Evolutionary conservation across 2,113 vertebrate species (phyloP).

Genomic region (Morone chrysops): DNA sequence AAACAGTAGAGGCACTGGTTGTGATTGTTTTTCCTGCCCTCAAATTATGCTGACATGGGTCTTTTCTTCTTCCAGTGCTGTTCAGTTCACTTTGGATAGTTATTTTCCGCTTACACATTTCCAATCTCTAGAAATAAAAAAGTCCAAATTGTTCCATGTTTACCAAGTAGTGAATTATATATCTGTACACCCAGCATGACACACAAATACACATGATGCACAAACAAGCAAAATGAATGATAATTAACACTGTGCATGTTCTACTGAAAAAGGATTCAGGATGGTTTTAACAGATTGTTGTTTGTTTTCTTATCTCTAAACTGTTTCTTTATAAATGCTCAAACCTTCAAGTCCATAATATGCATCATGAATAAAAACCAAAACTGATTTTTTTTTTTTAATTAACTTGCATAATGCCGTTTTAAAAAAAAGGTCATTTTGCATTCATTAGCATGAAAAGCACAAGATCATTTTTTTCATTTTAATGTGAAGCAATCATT

Average conservation of each 20-base stretch:
- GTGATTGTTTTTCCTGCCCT: slow-evolving; percentile 79
- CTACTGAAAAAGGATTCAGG: not conserved
- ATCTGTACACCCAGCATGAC: not conserved
- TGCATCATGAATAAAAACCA: not conserved
- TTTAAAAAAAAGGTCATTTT: slow-evolving; percentile 29
- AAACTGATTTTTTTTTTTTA: not conserved
- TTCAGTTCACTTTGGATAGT: slow-evolving; percentile 66
- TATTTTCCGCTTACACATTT: slow-evolving; percentile 54
- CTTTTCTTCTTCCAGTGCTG: slow-evolving; percentile 60
- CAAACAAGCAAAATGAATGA: not conserved
- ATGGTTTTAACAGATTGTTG: not conserved
- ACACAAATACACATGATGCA: not conserved
- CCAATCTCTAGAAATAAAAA: slow-evolving; percentile 49
- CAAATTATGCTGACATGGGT: slow-evolving; percentile 77
- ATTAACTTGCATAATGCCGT: slow-evolving; percentile 34
- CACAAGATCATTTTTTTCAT: not conserved
- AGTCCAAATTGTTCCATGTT: slow-evolving; percentile 49
- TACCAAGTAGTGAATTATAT: slow-evolving; percentile 12
- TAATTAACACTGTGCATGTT: not conserved
- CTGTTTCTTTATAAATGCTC: not conserved
- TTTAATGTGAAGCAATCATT: not conserved
- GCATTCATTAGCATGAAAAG: slow-evolving; percentile 3
- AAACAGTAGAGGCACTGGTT: slow-evolving; percentile 77
- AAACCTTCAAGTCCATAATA: not conserved
- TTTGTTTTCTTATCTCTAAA: not conserved